These are phyloP conservation scores for Idris sp. DNA, from an alignment of 1,140 invertebrate genomes.

Conservation along the genomic window DNA sequence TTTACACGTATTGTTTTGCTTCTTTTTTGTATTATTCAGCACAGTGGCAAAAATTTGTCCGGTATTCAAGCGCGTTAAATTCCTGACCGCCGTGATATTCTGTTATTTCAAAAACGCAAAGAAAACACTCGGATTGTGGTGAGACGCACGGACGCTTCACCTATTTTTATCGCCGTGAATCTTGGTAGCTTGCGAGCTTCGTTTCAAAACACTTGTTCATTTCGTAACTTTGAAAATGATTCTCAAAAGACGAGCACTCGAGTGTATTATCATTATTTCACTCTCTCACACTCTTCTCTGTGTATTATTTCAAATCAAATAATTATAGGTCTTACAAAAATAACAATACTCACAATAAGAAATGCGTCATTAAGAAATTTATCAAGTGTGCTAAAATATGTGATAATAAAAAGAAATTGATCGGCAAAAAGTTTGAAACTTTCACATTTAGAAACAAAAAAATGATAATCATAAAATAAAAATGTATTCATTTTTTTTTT, in stretches of 20 bases:
- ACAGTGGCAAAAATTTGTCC: constrained; percentile 15
- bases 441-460: no score
- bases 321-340: constrained; percentile 12
- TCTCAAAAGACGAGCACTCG: constrained; percentile 31
- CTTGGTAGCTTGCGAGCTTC: constrained; percentile 37
- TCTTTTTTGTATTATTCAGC: no score
- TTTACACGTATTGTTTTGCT: no score
- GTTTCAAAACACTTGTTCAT: constrained; percentile 61
- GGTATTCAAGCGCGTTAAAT: constrained; percentile 36
- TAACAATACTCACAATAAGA: constrained; percentile 29
- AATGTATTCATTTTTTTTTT: no score
- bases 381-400: no score
- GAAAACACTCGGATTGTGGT: constrained; percentile 53
- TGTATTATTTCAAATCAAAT: constrained; percentile 30
- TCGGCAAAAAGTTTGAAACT: no score
- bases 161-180: constrained; percentile 55
- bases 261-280: constrained; percentile 49
- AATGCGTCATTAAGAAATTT: no score
- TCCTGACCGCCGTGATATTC: constrained; percentile 35
- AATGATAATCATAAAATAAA: no score
- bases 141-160: constrained; percentile 37
- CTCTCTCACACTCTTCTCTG: constrained; percentile 1
- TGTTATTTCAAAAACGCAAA: constrained; percentile 63
- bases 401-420: no score
- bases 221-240: constrained; percentile 59